Evolutionary conservation across 2,888 invertebrate species (phyloP), one percentile per base, ranked within the genome.

Genomic region (Epistrophe eligans): DNA sequence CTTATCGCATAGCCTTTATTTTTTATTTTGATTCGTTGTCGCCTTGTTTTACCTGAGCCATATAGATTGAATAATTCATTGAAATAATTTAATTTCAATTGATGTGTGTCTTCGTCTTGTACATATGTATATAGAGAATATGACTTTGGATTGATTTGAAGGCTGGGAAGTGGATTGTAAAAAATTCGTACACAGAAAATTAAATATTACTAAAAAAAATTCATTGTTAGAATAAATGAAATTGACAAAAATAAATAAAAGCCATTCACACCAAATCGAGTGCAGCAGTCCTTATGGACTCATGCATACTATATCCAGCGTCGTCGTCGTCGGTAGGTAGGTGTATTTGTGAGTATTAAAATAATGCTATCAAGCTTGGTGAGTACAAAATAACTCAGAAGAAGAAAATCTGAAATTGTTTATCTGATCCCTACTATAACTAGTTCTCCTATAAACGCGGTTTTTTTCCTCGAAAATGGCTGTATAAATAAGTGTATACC

Each of bases 11-110:
- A 62, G 28, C 43, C 43, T 43, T 52, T 38, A 19, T 48, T 32
- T 38, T 32, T 48, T 19, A 8, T 48, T 17, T 28, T 13, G 70
- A 48, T 5, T 35, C 15, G 13, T 50, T 38, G 66, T 38, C 55
- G 67, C 24, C 17, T 17, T 60, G 17, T 40, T 24, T 50, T 62
- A 45, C 48, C 72, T 62, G 50, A 11, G 13, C 24, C 24, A 43
- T 19, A 55, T 32, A n/a, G 28, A 35, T 50, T 84, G 58, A 84
- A 80, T 71, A 50, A 84, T 76, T 76, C 70, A 79, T n/a, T 62
- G 45, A 32, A 82, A 58, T 66, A 57, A 72, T 43, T 60, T 7
- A 50, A 60, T 67, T 73, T 58, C 40, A 43, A 70, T 40, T 58
- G 45, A 11, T 35, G 7, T n/a, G 66, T n/a, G 35, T 55, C n/a